Evolutionary conservation across 2,888 invertebrate genomes (phyloP).

Genomic region (Andricus quercusramuli): DNA sequence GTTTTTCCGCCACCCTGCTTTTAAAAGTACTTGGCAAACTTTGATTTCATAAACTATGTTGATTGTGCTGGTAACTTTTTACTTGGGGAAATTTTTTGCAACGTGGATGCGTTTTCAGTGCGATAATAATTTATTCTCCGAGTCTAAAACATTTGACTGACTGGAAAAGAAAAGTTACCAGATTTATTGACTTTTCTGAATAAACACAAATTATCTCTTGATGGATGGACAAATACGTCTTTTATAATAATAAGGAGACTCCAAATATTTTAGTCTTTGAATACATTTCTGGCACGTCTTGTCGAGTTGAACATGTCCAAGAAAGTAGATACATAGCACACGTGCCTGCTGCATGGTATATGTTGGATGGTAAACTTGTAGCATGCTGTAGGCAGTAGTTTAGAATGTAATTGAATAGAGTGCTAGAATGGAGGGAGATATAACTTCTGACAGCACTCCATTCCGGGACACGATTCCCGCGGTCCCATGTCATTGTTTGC

Average conservation of each 20-base stretch:
- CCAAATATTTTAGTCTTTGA: neutral
- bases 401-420: conserved; percentile 71
- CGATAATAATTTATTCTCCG: no score
- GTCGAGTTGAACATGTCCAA: conserved; percentile 16
- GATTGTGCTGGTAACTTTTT: no score
- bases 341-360: conserved; percentile 40
- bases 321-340: conserved; percentile 38
- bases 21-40: no score
- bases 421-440: conserved; percentile 58
- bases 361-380: conserved; percentile 43
- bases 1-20: no score
- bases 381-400: conserved; percentile 48
- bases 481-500: conserved; percentile 64
- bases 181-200: neutral
- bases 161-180: no score
- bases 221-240: neutral
- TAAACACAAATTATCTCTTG: neutral
- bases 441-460: conserved; percentile 62
- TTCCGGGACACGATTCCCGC: conserved; percentile 57
- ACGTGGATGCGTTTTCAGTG: no score
- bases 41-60: no score
- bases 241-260: neutral
- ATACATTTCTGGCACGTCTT: neutral
- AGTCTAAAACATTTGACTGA: no score
- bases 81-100: no score